phyloP scores from a whole-genome alignment of 2,113 vertebrate genomes.

The Chamaea fasciata region DNA sequence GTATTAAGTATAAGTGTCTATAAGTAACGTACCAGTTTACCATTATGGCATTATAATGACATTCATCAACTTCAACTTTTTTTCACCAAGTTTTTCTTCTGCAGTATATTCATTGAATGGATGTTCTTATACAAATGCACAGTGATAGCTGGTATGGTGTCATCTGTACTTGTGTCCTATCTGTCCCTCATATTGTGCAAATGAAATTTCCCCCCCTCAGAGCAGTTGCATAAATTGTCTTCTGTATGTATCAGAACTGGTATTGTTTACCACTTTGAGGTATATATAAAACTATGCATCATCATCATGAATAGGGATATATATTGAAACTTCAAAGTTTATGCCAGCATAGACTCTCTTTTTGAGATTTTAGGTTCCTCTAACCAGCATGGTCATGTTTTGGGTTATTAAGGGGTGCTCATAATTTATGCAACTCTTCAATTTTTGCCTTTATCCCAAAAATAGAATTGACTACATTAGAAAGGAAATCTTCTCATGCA shows the following conservation, averaged over 20 bases:
- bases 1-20: not conserved
- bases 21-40: not conserved
- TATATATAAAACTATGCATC: not conserved
- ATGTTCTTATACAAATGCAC: not conserved
- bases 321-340: not conserved
- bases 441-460: not conserved
- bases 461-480: not conserved
- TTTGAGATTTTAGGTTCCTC: not conserved
- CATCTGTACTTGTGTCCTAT: not conserved
- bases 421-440: not conserved
- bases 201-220: not conserved
- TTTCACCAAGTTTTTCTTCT: not conserved
- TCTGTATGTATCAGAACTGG: not conserved
- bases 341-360: not conserved
- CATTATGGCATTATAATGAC: not conserved
- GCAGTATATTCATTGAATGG: not conserved
- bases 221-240: not conserved
- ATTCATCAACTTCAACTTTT: not conserved
- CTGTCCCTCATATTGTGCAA: not conserved
- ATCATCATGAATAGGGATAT: not conserved
- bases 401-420: not conserved
- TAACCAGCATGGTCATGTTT: not conserved
- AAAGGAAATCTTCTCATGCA: not conserved
- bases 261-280: not conserved
- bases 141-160: not conserved